A percentile compares a stretch with the other conserved stretches of the same genome.
Conservation (phyloP, 2,888 invertebrate species). For the Apeira syringaria region DNA sequence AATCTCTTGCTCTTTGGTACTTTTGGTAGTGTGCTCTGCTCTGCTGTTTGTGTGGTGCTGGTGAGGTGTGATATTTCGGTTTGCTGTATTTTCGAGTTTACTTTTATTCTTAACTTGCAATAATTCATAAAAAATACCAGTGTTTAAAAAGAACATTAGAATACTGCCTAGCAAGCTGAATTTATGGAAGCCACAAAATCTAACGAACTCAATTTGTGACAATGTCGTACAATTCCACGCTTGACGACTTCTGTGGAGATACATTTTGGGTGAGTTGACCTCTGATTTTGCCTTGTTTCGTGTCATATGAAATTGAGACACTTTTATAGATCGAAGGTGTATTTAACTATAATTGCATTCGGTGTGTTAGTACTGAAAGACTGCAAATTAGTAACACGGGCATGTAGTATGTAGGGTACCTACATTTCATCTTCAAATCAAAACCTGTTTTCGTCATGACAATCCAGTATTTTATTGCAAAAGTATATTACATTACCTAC, state of each 20-base stretch:
- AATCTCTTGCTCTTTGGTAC: no score
- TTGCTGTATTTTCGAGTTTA: constrained; percentile 9
- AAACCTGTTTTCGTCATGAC: no score
- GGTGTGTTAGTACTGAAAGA: no score
- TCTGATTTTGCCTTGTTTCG: not conserved
- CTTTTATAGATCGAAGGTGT: no score
- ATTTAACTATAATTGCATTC: no score
- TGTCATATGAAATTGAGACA: no score
- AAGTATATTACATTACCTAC: no score
- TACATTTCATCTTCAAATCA: no score
- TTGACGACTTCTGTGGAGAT: constrained; percentile 91
- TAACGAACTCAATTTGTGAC: constrained; percentile 61
- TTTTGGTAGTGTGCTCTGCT: no score
- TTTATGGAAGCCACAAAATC: constrained; percentile 45
- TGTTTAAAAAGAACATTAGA: constrained; percentile 8
- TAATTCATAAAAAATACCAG: constrained; percentile 11
- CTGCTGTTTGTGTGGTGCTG: constrained; percentile 17
- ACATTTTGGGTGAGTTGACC: constrained; percentile 90
- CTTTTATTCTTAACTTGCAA: constrained; percentile 16
- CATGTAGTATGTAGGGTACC: no score
- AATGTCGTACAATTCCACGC: constrained; percentile 81
- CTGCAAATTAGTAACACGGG: no score
- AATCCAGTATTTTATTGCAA: no score
- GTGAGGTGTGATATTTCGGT: constrained; percentile 6
- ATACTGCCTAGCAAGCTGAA: constrained; percentile 29